Percentiles rank a stretch among this genome's conserved stretches.
Evolutionary conservation across 2,113 vertebrate genomes (phyloP).

Genomic region (Micromys minutus): DNA sequence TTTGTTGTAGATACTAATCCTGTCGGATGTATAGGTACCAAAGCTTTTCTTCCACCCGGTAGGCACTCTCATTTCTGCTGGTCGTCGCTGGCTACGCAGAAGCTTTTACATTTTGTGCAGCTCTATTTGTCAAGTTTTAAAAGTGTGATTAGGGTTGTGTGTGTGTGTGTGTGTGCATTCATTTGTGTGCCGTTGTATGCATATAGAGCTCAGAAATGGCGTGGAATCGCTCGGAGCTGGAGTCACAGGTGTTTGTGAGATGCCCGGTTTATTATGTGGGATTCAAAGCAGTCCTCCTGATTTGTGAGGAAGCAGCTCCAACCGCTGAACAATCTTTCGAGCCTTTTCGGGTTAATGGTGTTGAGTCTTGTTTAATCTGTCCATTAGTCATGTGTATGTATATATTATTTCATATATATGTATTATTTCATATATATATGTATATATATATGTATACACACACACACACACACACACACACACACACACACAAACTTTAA

Average conservation of each 20-base stretch:
- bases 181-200: neutral
- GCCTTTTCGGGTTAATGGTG: neutral
- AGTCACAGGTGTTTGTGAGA: neutral
- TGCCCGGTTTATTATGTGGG: neutral
- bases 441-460: too few species aligned
- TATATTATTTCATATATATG: too few species aligned
- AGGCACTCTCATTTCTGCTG: too few species aligned
- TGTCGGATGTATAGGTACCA: neutral
- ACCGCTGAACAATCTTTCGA: neutral
- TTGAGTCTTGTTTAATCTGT: neutral
- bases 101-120: neutral
- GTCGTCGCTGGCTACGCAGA: neutral
- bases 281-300: neutral
- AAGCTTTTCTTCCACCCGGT: too few species aligned
- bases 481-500: too few species aligned
- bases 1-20: neutral
- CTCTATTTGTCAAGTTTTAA: too few species aligned
- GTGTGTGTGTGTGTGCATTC: neutral
- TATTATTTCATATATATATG: neutral
- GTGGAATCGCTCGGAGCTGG: neutral
- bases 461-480: too few species aligned
- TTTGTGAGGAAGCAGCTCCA: neutral
- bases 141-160: neutral
- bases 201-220: neutral
- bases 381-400: neutral